phyloP scores from a whole-genome alignment of 2,888 invertebrate species.

The Eudemis profundana region DNA sequence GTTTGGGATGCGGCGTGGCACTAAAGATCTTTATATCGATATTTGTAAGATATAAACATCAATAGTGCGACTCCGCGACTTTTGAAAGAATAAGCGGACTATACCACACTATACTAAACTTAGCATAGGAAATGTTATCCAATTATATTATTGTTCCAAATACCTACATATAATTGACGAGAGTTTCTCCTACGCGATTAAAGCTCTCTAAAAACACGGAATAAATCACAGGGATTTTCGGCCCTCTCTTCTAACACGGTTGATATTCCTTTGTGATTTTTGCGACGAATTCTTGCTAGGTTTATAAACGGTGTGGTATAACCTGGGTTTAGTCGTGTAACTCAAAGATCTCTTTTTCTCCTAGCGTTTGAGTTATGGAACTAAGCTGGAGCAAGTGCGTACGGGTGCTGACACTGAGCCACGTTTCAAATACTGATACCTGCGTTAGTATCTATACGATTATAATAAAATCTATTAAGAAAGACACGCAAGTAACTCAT shows the following conservation, averaged over 20 bases:
- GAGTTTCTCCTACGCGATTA: no score
- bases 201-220: neutral
- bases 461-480: no score
- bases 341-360: constrained; percentile 27
- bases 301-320: constrained; percentile 16
- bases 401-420: neutral
- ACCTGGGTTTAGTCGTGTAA: constrained; percentile 17
- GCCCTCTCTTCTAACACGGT: no score
- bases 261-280: neutral
- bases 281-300: constrained; percentile 3
- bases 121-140: no score
- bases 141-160: no score
- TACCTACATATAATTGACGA: no score
- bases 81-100: neutral
- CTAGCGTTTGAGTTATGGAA: constrained; percentile 24
- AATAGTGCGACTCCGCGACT: neutral
- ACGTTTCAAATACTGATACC: neutral
- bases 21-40: neutral
- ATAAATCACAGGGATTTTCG: no score
- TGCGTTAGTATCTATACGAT: no score
- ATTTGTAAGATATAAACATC: neutral
- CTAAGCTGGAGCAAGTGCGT: constrained; percentile 4
- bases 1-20: constrained; percentile 3
- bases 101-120: constrained; percentile 20
- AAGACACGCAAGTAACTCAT: no score